A percentile compares a stretch with the other conserved stretches of the same genome.
Conservation (phyloP, 2,797 vertebrate genomes). For the Lophius americanus region DNA sequence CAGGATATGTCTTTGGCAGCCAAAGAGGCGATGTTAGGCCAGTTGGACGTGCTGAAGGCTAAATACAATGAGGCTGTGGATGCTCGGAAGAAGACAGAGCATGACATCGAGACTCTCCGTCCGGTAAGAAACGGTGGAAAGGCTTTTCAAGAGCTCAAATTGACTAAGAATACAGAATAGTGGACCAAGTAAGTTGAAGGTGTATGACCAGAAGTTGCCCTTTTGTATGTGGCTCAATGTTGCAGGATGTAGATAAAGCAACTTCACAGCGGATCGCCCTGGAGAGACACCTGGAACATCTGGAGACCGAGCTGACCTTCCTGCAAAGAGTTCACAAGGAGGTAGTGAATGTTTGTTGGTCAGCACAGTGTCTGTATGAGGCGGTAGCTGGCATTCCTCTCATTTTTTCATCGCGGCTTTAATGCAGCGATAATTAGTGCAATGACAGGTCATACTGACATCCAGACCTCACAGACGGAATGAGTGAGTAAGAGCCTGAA, state of each 20-base stretch:
- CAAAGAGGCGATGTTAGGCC: constrained; percentile 73
- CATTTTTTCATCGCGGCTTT: constrained; percentile 31
- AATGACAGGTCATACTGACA: constrained; percentile 26
- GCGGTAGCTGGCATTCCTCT: constrained; percentile 6
- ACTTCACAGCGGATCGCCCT: constrained; percentile 71
- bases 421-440: constrained; percentile 36
- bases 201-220: background rate
- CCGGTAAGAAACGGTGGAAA: constrained; percentile 69
- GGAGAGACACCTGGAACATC: constrained; percentile 80
- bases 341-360: constrained; percentile 52
- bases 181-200: background rate
- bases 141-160: background rate
- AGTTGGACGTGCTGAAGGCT: constrained; percentile 77
- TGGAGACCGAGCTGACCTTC: constrained; percentile 80
- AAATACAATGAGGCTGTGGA: constrained; percentile 78
- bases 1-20: constrained; percentile 79
- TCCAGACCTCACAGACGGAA: constrained; percentile 5
- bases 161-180: background rate
- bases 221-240: background rate
- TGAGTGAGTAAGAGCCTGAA: constrained; percentile 7
- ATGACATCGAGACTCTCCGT: constrained; percentile 79
- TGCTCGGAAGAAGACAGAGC: constrained; percentile 79
- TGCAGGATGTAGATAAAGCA: constrained; percentile 76
- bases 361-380: no score
- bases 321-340: constrained; percentile 74